These are phyloP conservation scores for Neolamprologus variostigma DNA, from an alignment of 2,113 vertebrate genomes.

Conservation along the genomic window DNA sequence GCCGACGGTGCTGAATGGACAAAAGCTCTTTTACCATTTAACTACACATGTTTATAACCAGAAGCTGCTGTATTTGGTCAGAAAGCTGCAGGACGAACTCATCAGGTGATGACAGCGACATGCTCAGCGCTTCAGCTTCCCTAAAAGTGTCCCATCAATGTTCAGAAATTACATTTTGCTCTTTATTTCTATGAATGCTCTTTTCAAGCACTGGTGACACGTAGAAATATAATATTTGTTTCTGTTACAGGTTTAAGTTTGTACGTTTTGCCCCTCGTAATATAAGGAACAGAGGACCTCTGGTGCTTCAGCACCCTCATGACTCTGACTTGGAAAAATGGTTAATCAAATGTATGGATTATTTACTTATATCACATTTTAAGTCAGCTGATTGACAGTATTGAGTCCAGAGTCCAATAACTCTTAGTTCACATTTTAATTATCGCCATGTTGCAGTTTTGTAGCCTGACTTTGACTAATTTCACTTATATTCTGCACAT, in stretches of 20 bases:
- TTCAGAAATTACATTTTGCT: background rate
- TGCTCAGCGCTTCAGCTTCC: background rate
- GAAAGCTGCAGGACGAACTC: background rate
- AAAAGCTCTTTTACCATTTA: too few species aligned
- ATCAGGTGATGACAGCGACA: accelerated
- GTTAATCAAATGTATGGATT: background rate
- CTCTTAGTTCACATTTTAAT: background rate
- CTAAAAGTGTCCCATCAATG: background rate
- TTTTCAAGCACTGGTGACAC: background rate
- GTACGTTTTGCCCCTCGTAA: background rate
- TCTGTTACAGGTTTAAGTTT: background rate
- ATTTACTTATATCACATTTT: background rate
- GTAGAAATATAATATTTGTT: background rate
- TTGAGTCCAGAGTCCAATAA: background rate
- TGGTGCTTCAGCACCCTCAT: accelerated
- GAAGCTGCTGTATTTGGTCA: background rate
- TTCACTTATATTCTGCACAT: background rate
- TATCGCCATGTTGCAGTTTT: background rate
- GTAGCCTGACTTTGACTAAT: background rate
- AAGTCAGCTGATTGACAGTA: background rate
- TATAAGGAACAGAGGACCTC: accelerated
- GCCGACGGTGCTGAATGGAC: accelerated
- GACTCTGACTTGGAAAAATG: background rate
- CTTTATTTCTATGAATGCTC: accelerated
- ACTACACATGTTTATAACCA: background rate